Conservation (phyloP, 1,140 invertebrate genomes). For the Pseudoatta argentina region DNA sequence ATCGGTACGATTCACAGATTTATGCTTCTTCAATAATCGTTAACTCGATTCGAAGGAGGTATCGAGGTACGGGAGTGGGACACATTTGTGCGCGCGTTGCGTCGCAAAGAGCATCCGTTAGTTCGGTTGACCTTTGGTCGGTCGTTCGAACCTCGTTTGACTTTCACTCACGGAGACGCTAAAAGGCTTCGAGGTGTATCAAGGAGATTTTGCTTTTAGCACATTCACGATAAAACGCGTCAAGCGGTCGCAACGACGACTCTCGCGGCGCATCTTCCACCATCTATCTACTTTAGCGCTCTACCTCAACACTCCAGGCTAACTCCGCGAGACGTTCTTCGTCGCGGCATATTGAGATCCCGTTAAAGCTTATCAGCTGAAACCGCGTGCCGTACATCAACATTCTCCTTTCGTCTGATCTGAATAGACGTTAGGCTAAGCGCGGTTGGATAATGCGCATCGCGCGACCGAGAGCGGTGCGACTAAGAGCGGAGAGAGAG, state of each 20-base stretch:
- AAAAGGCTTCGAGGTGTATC: slow-evolving; percentile 86
- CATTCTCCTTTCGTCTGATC: slow-evolving; percentile 14
- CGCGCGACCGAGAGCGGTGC: background rate
- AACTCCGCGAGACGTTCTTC: slow-evolving; percentile 51
- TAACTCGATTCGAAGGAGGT: slow-evolving; percentile 2
- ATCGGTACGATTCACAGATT: background rate
- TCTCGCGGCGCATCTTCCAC: slow-evolving; percentile 63
- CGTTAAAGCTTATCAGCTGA: slow-evolving; percentile 47
- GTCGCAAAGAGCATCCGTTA: slow-evolving; percentile 64
- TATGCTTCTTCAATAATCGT: slow-evolving; percentile 6
- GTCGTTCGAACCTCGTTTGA: slow-evolving; percentile 78
- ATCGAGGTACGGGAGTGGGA: background rate
- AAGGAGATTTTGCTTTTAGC: slow-evolving; percentile 86
- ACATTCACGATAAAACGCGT: slow-evolving; percentile 85
- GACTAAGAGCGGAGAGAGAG: slow-evolving; percentile 28
- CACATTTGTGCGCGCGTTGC: background rate
- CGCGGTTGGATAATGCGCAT: slow-evolving; percentile 24
- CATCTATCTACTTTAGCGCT: slow-evolving; percentile 38
- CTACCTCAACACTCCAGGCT: background rate
- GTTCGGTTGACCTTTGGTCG: slow-evolving; percentile 60
- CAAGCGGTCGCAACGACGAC: slow-evolving; percentile 70
- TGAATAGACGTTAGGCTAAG: slow-evolving; percentile 11
- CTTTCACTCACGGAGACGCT: slow-evolving; percentile 84
- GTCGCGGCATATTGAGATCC: slow-evolving; percentile 50
- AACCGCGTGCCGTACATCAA: slow-evolving; percentile 28